phyloP scores from a whole-genome alignment of 2,888 invertebrate species.

The Hemicrepidius hirtus region DNA sequence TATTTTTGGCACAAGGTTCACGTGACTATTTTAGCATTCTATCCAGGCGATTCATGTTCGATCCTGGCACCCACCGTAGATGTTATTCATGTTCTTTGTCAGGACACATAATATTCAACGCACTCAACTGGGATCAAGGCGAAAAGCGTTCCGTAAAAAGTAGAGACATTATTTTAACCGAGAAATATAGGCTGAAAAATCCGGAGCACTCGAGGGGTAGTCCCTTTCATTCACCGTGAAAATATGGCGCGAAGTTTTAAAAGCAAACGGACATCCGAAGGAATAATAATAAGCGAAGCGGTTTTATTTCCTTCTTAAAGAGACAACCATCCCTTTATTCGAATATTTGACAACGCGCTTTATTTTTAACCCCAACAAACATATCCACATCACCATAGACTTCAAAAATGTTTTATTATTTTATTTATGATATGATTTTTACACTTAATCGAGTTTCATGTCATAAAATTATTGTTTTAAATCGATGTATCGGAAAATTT shows the following conservation, averaged over 20 bases:
- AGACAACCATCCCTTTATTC: no score
- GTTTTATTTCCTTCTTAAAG: not conserved
- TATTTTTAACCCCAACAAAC: not conserved
- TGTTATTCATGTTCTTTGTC: slow-evolving; percentile 50
- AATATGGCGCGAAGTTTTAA: slow-evolving; percentile 36
- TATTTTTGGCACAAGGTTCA: slow-evolving; percentile 30
- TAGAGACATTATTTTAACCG: slow-evolving; percentile 42
- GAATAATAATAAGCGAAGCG: slow-evolving; percentile 24
- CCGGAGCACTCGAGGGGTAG: slow-evolving; percentile 25
- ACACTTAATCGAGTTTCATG: no score
- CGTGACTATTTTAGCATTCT: slow-evolving; percentile 39
- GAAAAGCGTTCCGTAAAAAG: slow-evolving; percentile 41
- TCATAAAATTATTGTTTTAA: no score
- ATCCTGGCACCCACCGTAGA: slow-evolving; percentile 39
- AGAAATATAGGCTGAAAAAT: slow-evolving; percentile 39
- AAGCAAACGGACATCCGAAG: slow-evolving; percentile 34
- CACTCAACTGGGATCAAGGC: slow-evolving; percentile 46
- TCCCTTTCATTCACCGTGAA: slow-evolving; percentile 27
- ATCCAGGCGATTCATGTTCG: slow-evolving; percentile 38
- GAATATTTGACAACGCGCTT: not conserved
- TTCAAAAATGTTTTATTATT: no score
- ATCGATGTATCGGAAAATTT: no score
- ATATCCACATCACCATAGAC: not conserved
- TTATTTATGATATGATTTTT: no score
- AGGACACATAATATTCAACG: slow-evolving; percentile 42